These are phyloP conservation scores for Epizoanthus stellaris DNA, from an alignment of 92 coral and sea anemone genomes.

Conservation along the genomic window DNA sequence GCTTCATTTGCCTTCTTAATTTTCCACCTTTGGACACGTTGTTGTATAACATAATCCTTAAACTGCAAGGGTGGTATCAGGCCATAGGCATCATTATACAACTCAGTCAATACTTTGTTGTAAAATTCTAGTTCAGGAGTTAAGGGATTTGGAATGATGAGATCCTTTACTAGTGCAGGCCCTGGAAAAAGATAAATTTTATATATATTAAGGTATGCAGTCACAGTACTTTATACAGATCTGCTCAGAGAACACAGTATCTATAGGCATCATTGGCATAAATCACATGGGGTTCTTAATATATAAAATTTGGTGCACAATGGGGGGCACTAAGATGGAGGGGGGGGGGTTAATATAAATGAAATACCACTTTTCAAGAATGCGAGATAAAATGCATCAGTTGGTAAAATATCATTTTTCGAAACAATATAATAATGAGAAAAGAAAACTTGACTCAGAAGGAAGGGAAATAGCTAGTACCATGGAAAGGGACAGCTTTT, in stretches of 20 bases:
- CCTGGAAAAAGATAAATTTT: not conserved
- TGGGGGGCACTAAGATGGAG: too few species aligned
- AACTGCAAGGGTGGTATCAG: conserved; percentile 23
- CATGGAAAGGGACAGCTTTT: too few species aligned
- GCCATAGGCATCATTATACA: conserved; percentile 24
- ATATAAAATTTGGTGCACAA: too few species aligned
- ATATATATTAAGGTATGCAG: not conserved
- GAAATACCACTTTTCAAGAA: too few species aligned
- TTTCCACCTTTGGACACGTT: conserved; percentile 26
- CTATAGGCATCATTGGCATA: too few species aligned
- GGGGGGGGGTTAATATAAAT: too few species aligned
- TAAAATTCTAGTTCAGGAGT: conserved; percentile 31
- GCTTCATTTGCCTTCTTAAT: not conserved
- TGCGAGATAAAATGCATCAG: too few species aligned
- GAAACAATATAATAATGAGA: not conserved
- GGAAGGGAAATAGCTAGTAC: too few species aligned
- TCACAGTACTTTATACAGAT: too few species aligned
- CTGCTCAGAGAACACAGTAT: too few species aligned
- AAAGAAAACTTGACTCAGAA: too few species aligned
- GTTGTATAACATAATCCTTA: not conserved
- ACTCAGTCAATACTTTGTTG: conserved; percentile 17
- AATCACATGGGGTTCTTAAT: too few species aligned
- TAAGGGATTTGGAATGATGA: conserved; percentile 25
- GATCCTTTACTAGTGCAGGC: conserved; percentile 27
- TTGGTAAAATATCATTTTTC: not conserved